Percentiles rank a stretch among this genome's conserved stretches.
Conservation (phyloP, 2,888 invertebrate genomes). For the Drosophila macrospina region DNA sequence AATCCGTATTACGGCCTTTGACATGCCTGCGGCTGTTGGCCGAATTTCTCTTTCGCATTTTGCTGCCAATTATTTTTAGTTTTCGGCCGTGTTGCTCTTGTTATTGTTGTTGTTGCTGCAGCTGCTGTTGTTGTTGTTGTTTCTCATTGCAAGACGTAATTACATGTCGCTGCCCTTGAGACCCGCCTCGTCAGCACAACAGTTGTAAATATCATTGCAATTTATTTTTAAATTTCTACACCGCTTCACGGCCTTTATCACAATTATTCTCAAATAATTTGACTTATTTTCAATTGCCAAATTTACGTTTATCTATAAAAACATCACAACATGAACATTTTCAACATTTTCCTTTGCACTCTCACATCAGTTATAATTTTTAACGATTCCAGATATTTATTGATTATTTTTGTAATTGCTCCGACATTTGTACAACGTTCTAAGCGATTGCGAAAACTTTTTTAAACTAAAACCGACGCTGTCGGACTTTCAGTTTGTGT, state of each 20-base stretch:
- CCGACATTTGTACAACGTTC: conserved; percentile 53
- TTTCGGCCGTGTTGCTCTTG: conserved; percentile 39
- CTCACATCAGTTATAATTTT: conserved; percentile 21
- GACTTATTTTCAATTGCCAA: background rate
- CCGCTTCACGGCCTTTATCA: conserved; percentile 44
- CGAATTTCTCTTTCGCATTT: conserved; percentile 74
- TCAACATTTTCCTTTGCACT: conserved; percentile 9
- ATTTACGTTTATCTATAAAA: background rate
- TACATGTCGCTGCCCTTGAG: conserved; percentile 70
- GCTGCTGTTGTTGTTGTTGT: conserved; percentile 24
- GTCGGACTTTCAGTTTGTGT: conserved; percentile 60
- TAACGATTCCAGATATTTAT: conserved; percentile 52
- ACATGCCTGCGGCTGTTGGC: conserved; percentile 76
- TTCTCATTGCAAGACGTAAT: conserved; percentile 64
- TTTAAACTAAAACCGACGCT: conserved; percentile 75
- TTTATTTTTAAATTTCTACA: conserved; percentile 66
- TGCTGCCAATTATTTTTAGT: conserved; percentile 80
- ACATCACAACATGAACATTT: conserved; percentile 3
- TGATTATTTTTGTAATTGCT: conserved; percentile 49
- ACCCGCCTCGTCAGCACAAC: conserved; percentile 51
- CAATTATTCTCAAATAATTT: conserved; percentile 18
- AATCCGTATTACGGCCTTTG: conserved; percentile 75
- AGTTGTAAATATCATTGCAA: conserved; percentile 63
- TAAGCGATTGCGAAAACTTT: conserved; percentile 80
- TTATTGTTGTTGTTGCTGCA: conserved; percentile 25